A percentile compares a stretch with the other conserved stretches of the same genome.
Conservation (phyloP, 2,797 vertebrate species). For the Perdix hodgsoniae region DNA sequence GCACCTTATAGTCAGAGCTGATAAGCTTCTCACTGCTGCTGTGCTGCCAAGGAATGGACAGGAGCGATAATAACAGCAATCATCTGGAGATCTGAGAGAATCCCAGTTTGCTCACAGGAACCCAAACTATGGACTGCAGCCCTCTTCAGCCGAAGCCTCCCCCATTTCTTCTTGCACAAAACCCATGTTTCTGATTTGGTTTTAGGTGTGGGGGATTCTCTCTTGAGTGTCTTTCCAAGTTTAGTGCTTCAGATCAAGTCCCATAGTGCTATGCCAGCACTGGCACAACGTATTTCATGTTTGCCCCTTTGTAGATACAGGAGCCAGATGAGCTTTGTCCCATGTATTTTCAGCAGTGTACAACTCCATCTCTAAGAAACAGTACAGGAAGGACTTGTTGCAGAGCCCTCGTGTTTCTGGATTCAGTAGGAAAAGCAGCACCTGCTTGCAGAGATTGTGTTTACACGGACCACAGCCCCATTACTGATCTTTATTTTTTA, state of each 20-base stretch:
- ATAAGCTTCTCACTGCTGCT: not conserved
- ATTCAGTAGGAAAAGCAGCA: not conserved
- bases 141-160: not conserved
- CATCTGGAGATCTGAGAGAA: not conserved
- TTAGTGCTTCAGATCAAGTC: not conserved
- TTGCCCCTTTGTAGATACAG: not conserved
- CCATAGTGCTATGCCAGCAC: not conserved
- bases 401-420: not conserved
- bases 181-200: not conserved
- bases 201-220: not conserved
- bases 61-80: not conserved
- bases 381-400: not conserved
- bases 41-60: not conserved
- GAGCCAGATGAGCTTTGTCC: not conserved
- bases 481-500: not conserved
- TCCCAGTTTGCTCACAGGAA: rapidly evolving
- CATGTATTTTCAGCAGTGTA: not conserved
- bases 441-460: not conserved
- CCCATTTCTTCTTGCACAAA: not conserved
- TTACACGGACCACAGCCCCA: not conserved
- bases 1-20: not conserved
- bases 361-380: not conserved
- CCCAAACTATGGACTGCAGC: not conserved
- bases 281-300: rapidly evolving
- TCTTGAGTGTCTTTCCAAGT: not conserved